Percentiles rank a stretch among this genome's conserved stretches.
Conservation (phyloP, 2,888 invertebrate species). For the Cataglyphis rosenhaueri region DNA sequence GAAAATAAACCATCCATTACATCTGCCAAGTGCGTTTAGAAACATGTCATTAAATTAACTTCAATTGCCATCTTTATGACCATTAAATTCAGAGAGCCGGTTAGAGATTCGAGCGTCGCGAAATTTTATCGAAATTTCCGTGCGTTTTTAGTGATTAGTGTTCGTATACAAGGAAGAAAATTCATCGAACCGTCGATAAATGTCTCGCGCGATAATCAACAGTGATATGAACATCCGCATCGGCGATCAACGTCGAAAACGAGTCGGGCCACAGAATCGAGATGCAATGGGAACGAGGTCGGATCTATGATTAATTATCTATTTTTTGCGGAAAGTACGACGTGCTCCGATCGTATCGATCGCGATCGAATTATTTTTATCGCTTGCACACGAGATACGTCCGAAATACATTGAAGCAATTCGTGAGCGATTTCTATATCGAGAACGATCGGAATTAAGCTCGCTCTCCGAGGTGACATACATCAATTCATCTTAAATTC, state of each 20-base stretch:
- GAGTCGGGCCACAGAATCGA: constrained; percentile 35
- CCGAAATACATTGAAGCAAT: constrained; percentile 22
- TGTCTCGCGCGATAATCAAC: constrained; percentile 55
- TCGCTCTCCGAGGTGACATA: neutral
- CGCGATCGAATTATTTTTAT: constrained; percentile 34
- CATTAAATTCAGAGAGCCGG: constrained; percentile 26
- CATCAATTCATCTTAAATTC: neutral
- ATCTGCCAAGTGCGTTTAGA: constrained; percentile 34
- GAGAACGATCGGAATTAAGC: constrained; percentile 27
- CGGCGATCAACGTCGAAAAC: constrained; percentile 46
- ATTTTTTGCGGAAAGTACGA: constrained; percentile 53
- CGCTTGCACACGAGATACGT: neutral
- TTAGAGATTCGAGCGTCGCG: neutral
- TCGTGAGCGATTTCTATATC: constrained; percentile 17
- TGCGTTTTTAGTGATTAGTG: neutral
- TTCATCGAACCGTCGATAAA: constrained; percentile 50
- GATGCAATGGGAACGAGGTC: constrained; percentile 58
- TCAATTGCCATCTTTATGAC: constrained; percentile 39
- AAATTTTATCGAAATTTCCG: constrained; percentile 30
- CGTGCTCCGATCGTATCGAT: constrained; percentile 55
- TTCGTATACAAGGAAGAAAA: constrained; percentile 19
- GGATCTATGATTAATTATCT: constrained; percentile 67
- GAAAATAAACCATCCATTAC: constrained; percentile 47
- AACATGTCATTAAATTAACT: constrained; percentile 39
- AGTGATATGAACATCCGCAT: constrained; percentile 54